Conservation (phyloP, 2,888 invertebrate species). For the Spisula subtruncata region DNA sequence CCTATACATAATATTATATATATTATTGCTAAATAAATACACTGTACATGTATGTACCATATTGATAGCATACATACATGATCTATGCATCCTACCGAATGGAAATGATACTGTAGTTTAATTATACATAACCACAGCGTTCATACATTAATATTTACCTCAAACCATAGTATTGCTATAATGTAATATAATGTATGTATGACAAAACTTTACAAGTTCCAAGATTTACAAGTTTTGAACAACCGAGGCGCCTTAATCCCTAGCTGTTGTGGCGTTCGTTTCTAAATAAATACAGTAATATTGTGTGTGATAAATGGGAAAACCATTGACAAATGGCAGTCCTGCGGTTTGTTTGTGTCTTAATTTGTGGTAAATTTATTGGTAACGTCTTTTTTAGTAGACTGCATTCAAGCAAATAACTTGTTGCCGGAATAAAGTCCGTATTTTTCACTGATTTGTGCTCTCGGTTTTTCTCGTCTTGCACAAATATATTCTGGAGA, state of each 20-base stretch:
- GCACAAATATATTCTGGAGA: not conserved
- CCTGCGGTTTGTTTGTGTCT: not conserved
- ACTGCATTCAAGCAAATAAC: not conserved
- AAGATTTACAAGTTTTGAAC: too few species aligned
- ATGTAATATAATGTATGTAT: too few species aligned
- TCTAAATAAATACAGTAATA: not conserved
- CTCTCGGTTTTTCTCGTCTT: not conserved
- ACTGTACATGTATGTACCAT: too few species aligned
- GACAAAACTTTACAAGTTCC: too few species aligned
- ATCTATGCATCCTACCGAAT: too few species aligned
- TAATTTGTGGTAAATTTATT: not conserved
- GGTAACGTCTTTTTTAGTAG: not conserved
- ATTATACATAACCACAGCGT: too few species aligned
- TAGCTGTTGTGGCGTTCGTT: not conserved
- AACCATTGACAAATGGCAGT: not conserved
- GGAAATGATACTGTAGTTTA: too few species aligned
- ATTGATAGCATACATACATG: too few species aligned
- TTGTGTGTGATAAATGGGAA: not conserved
- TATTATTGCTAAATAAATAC: too few species aligned
- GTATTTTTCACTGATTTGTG: not conserved
- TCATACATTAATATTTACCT: too few species aligned
- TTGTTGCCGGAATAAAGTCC: not conserved
- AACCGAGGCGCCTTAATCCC: not conserved
- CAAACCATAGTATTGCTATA: too few species aligned
- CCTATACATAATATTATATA: too few species aligned